Conservation (phyloP, 2,797 vertebrate genomes). For the Gila robusta region DNA sequence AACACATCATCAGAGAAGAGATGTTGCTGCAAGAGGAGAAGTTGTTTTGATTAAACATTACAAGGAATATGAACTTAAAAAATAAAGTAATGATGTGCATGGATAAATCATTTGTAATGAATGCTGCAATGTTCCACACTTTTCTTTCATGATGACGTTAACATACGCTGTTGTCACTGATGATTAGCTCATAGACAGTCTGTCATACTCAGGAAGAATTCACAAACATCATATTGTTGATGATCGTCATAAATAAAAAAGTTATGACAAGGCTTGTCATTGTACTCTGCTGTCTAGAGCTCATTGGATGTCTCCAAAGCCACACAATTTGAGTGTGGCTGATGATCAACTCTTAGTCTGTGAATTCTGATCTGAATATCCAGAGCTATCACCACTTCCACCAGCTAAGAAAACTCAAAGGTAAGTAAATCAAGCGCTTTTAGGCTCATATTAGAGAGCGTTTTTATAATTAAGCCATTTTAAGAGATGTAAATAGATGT, state of each 20-base stretch:
- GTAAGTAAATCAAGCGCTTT: background rate
- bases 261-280: background rate
- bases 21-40: background rate
- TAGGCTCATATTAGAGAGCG: background rate
- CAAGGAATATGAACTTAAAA: background rate
- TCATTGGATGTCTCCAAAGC: background rate
- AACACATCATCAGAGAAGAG: background rate
- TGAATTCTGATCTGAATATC: background rate
- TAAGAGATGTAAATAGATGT: background rate
- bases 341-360: background rate
- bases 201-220: background rate
- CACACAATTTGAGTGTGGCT: constrained; percentile 20
- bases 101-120: background rate
- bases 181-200: background rate
- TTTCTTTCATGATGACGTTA: background rate
- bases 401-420: background rate
- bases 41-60: background rate
- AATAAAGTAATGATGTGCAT: background rate
- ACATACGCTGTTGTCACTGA: background rate
- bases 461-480: background rate
- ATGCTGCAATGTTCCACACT: background rate
- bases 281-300: background rate
- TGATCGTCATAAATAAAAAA: background rate
- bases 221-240: background rate
- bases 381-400: background rate